phyloP scores from a whole-genome alignment of 2,888 invertebrate species.

The Macrophya annulata region DNA sequence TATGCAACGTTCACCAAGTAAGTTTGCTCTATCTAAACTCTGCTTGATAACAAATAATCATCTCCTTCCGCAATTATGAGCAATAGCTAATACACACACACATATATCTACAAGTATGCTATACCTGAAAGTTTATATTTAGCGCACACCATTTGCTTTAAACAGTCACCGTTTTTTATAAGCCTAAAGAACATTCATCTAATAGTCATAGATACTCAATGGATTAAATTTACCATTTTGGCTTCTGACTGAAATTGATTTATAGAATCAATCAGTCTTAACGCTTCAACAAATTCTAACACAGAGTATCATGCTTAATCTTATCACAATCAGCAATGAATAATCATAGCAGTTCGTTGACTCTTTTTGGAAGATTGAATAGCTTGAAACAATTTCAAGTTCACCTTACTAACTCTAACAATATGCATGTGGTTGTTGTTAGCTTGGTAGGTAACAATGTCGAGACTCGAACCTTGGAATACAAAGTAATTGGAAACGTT shows the following conservation, averaged over 20 bases:
- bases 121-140: background rate
- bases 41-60: conserved; percentile 15
- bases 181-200: background rate
- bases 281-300: background rate
- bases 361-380: background rate
- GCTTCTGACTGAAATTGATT: background rate
- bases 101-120: background rate
- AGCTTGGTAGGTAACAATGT: conserved; percentile 78
- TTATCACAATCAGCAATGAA: background rate
- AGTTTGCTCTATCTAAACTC: conserved; percentile 78
- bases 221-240: background rate
- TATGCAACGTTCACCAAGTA: conserved; percentile 94
- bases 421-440: conserved; percentile 66
- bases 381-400: conserved; percentile 78
- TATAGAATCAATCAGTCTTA: background rate
- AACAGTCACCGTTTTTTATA: background rate
- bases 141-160: background rate
- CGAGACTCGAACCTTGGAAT: conserved; percentile 77
- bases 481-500: conserved; percentile 78
- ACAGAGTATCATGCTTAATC: background rate
- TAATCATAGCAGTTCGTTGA: background rate
- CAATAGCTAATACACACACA: background rate
- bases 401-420: conserved; percentile 43
- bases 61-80: background rate
- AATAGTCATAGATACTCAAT: background rate